Base-by-base conservation (phyloP, 2,797 vertebrate species). In the Jordanella pulchra region DNA sequence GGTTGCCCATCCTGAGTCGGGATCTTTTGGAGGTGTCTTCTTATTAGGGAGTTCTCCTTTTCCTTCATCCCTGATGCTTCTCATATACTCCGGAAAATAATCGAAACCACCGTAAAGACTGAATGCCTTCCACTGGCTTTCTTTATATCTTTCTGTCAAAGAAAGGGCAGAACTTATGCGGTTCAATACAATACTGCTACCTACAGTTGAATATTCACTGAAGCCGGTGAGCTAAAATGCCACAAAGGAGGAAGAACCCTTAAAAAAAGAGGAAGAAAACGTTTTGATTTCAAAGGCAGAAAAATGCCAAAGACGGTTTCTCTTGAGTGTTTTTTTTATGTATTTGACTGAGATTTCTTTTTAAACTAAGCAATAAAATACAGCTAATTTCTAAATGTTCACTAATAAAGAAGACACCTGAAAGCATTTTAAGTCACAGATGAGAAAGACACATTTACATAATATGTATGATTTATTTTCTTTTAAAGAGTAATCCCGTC, bases 401-500 rank as follows among this genome's bases (percentile, higher is more conserved):
- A 72, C 17, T 4, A 70, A 79, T 58, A 71, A 65, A 64, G 69
- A 68, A 72, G 63, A n/a, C 64, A 73, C 69, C 66, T 79, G 68
- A 84, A 84, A 86, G 67, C 80, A 50, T 11, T 11, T 27, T 14
- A 13, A 61, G 76, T 75, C 51, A 71, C 45, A 63, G 35, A 87
- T 83, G 66, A 84, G 81, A 84, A 78, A 85, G 51, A 83, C 79
- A 89, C 86, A 84, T 78, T 85, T 75, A 76, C 78, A 90, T 81
- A 84, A 18, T 2, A 89, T 87, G 79, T 77, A 89, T 78, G 65
- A 85, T 82, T 85, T 77, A 1, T 80, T 91, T 92, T 88, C 89
- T 88, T 91, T 55, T 61, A 84, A 87, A 77, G 58, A 76, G 54
- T 76, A 78, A 65, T 32, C 30, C 30, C 35, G 61, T 65, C 56